Percentiles rank a stretch among this genome's conserved stretches.
Evolutionary conservation across 2,113 vertebrate genomes (phyloP).

Genomic region (Arothron firmamentum): DNA sequence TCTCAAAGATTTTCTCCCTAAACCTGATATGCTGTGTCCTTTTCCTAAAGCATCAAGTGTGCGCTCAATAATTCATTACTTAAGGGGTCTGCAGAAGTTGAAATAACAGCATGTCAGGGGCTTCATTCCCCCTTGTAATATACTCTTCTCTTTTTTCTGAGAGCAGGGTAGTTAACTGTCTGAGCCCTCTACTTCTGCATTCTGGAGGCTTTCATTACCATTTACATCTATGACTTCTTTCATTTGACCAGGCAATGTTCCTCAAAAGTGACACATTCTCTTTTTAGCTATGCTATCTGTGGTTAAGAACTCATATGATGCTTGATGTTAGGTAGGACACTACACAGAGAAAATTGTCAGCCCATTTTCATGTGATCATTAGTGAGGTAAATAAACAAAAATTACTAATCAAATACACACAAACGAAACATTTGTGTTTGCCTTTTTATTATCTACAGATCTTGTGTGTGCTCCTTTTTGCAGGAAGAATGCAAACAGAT

Average conservation of each 20-base stretch:
- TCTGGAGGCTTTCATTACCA: not conserved
- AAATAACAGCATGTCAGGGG: constrained; percentile 16
- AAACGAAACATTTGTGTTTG: not conserved
- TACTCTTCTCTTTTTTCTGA: constrained; percentile 33
- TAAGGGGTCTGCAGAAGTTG: constrained; percentile 24
- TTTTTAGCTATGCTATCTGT: constrained; percentile 12
- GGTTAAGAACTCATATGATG: constrained; percentile 9
- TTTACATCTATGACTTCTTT: not conserved
- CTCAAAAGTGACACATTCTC: not conserved
- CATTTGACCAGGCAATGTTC: too few relatives aligned
- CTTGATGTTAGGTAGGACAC: not conserved
- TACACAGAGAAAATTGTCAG: constrained; percentile 7
- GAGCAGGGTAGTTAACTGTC: constrained; percentile 20
- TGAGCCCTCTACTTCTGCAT: constrained; percentile 6
- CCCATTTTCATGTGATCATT: constrained; percentile 21
- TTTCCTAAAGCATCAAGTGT: constrained; percentile 50
- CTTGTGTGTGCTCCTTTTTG: constrained; percentile 1
- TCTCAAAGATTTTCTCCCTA: not conserved
- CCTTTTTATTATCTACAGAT: not conserved
- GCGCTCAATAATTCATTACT: constrained; percentile 53
- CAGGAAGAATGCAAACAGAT: constrained; percentile 97
- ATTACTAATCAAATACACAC: not conserved
- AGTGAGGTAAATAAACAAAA: not conserved
- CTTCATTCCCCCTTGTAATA: constrained; percentile 21
- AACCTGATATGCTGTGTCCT: constrained; percentile 14